Evolutionary conservation across 2,113 vertebrate genomes (phyloP).

Genomic region (Scalopus aquaticus): DNA sequence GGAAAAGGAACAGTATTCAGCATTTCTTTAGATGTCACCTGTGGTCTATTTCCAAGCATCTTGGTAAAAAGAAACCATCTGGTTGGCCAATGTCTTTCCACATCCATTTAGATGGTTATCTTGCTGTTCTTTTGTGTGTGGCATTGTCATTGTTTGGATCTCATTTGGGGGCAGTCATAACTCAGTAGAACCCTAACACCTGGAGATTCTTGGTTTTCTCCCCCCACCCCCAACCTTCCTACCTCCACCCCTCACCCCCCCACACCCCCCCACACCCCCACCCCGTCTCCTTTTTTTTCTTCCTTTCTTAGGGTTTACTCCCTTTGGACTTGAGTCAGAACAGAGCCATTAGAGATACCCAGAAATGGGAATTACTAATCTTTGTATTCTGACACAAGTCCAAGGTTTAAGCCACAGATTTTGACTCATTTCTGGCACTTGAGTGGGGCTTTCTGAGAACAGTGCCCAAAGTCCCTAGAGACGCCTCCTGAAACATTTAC

Average conservation of each 20-base stretch:
- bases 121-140: neutral
- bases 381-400: neutral
- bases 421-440: conserved; percentile 7
- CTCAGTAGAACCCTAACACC: conserved; percentile 3
- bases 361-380: neutral
- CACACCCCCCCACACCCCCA: neutral
- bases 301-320: conserved; percentile 14
- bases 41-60: neutral
- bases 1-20: neutral
- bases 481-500: neutral
- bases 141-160: neutral
- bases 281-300: neutral
- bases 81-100: conserved; percentile 38
- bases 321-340: neutral
- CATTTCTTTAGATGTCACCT: conserved; percentile 13
- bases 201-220: neutral
- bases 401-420: neutral
- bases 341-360: neutral
- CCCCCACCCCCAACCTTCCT: no score
- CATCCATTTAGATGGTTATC: neutral
- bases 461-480: neutral
- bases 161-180: neutral
- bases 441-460: neutral
- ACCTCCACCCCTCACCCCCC: no score
- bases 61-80: neutral